Evolutionary conservation across 2,797 vertebrate genomes (phyloP).

Genomic region (Chaenodraco wilsoni): DNA sequence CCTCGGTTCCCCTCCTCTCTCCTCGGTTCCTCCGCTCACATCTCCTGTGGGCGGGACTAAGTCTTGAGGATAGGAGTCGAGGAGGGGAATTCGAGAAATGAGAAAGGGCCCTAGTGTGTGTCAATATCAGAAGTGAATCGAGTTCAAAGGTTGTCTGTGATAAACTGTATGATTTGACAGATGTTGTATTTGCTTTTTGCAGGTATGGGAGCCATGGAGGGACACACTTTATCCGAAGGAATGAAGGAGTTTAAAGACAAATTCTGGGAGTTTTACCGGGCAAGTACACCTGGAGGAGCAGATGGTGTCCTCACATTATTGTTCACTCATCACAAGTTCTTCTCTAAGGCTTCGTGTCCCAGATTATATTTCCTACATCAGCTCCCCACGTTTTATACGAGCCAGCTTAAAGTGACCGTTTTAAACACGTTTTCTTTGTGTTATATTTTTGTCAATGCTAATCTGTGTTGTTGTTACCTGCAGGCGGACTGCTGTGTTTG

Average conservation of each 20-base stretch:
- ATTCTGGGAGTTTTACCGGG: constrained; percentile 96
- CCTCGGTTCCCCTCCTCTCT: too few species aligned
- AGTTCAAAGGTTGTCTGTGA: constrained; percentile 45
- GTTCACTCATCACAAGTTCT: neutral
- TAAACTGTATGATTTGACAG: constrained; percentile 5
- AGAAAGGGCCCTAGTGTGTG: neutral
- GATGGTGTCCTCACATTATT: too few species aligned
- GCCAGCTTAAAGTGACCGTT: neutral
- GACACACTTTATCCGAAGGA: constrained; percentile 82
- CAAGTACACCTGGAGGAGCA: constrained; percentile 48
- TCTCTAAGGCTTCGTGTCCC: too few species aligned
- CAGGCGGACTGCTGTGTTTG: constrained; percentile 94
- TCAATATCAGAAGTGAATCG: constrained; percentile 5
- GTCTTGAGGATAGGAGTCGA: too few species aligned
- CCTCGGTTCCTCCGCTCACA: too few species aligned
- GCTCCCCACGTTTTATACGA: too few species aligned
- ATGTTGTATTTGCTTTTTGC: constrained; percentile 46
- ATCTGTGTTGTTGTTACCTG: constrained; percentile 6
- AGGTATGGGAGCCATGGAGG: constrained; percentile 90
- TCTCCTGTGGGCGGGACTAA: too few species aligned
- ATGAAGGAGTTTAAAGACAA: constrained; percentile 88
- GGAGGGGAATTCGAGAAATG: too few species aligned
- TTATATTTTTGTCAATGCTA: constrained; percentile 24
- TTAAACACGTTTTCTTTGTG: neutral
- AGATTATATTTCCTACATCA: too few species aligned